Base-by-base conservation (phyloP, 2,888 invertebrate species). In the Omphaloscelis lunosa region DNA sequence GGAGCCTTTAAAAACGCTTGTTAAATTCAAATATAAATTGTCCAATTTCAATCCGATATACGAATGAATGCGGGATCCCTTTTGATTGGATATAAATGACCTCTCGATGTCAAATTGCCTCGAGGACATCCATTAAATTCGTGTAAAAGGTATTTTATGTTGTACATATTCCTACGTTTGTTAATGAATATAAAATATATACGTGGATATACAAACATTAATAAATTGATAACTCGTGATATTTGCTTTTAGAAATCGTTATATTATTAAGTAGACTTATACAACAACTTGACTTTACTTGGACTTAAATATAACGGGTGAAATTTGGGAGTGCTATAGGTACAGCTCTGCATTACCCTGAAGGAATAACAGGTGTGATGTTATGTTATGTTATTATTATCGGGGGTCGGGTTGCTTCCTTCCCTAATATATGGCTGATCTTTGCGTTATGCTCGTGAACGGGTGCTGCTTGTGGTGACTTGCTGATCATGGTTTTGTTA, bases 41-140 rank as follows among this genome's bases (percentile, higher is more conserved):
- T 75, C 58, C 84, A 82, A 82, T 82, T 82, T 82, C 72, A 82
- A 78, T 75, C 39, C 78, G 66, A 66, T 70, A 71, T 67, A 70
- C 66, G 72, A 77, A 66, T 73, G 78, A 84, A 82, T 75, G 68
- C 65, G 63, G 69, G 69, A 39, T 78, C 65, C 65, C 65, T 81
- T 74, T 72, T 82, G 78, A 78, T 75, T 78, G 75, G 67, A 82
- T 82, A 79, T 75, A 82, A 82, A 85, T 85, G 79, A 85, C 85
- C 85, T 85, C 82, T 85, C 85, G 85, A 85, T 79, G 82, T 84
- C 84, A 85, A 85, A 84, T 84, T 79, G 79, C 75, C 71, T 72
- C 75, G 75, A 84, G 79, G 72, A 71, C 75, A 85, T 71, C 51
- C 62, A 79, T 78, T 82, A 71, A 77, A 75, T 59, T 68, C 62